Base-by-base conservation (phyloP, 1,140 invertebrate species). In the Tenebrio molitor region DNA sequence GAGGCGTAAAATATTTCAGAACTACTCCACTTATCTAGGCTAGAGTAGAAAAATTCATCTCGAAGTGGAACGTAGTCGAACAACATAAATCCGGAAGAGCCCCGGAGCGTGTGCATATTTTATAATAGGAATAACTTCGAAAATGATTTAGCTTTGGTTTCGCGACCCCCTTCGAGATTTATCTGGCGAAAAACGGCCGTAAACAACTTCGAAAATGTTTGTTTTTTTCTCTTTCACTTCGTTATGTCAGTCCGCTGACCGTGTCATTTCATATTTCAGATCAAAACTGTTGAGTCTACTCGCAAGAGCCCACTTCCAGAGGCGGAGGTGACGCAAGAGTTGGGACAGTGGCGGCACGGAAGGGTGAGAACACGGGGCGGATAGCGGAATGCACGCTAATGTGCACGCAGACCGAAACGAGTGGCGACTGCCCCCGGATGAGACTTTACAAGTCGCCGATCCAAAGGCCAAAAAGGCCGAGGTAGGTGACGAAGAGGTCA, bases 401-500 rank as follows among this genome's bases (percentile, higher is more conserved):
- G 90, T 91, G 81, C 89, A 91, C 85, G 86, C 92, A 83, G 92
- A 94, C 87, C 90, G 91, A 82, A 91, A 90, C 79, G 93, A 92
- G 80, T 94, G 93, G 93, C 91, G 92, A 84, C 86, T 94, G 83
- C 92, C 92, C 83, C 93, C 92, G 76, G 93, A 95, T 86, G 93
- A 95, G 87, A 94, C 93, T 75, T 88, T 95, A 76, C 93, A 95
- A 85, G 93, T 95, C 81, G 91, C 90, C 84, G 92, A 93, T 87
- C 90, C 91, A 76, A 91, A 93, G 84, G 88, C 89, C 81, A 93
- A 93, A 81, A 91, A 92, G 83, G 89, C 89, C 78, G 90, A 88
- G 86, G 86, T 87, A 83, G 82, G 82, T 83, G 78, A 79, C 73
- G 82, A 83, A 77, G 82, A 83, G 82, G 82, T 83, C 81, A 83